Percentiles rank a stretch among this genome's conserved stretches.
These are phyloP conservation scores for Sitophilus oryzae DNA, from an alignment of 1,140 invertebrate species.

Conservation along the genomic window DNA sequence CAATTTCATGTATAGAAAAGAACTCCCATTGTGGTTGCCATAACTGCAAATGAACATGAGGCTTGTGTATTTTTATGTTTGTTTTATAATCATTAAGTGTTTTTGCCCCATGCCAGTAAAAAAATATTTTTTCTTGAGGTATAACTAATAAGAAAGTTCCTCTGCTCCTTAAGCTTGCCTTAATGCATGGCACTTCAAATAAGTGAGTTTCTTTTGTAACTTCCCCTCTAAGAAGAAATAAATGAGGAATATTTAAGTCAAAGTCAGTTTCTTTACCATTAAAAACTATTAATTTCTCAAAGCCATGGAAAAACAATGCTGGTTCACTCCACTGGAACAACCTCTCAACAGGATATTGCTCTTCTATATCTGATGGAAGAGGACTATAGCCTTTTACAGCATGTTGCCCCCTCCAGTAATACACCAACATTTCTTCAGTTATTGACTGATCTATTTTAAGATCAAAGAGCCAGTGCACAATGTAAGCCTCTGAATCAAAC, in stretches of 20 bases:
- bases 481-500: conserved; percentile 21
- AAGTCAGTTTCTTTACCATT: conserved; percentile 19
- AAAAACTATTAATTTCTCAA: conserved; percentile 21
- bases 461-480: conserved; percentile 28
- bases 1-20: conserved; percentile 12
- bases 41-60: neutral
- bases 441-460: conserved; percentile 14
- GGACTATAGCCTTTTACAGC: conserved; percentile 27
- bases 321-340: conserved; percentile 31
- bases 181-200: conserved; percentile 26
- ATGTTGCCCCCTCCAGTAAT: conserved; percentile 27
- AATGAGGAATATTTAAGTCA: conserved; percentile 10
- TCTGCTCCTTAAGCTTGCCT: conserved; percentile 24
- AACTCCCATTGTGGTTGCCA: conserved; percentile 9
- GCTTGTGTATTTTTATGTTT: conserved; percentile 1
- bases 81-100: conserved; percentile 6
- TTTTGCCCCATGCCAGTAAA: conserved; percentile 22
- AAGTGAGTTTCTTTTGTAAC: conserved; percentile 29
- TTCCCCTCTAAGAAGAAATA: conserved; percentile 30
- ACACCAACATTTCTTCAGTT: conserved; percentile 18
- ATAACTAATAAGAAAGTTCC: conserved; percentile 21
- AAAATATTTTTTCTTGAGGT: conserved; percentile 16
- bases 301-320: conserved; percentile 27
- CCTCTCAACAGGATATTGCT: conserved; percentile 26
- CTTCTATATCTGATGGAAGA: conserved; percentile 25